Evolutionary conservation across 2,113 vertebrate genomes (phyloP), one percentile per base, ranked within the genome.

Genomic region (Colossoma macropomum): DNA sequence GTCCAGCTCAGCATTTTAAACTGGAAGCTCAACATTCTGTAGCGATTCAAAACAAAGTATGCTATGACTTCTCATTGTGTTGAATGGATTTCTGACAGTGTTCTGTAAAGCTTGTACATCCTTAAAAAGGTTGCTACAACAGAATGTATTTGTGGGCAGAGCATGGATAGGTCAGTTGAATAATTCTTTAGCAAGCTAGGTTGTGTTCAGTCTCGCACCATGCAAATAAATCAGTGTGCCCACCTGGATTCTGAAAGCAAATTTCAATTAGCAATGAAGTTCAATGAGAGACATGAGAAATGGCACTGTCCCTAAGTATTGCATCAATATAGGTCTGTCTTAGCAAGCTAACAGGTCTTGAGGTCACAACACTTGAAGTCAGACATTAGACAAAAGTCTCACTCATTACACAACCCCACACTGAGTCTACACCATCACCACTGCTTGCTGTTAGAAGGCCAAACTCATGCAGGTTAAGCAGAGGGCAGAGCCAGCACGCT

Each of bases 401-500:
- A 72, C 79, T 80, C 56, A 41, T 62, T 63, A 73, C 69, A 81
- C 69, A 45, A 62, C 60, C 62, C n/a, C 21, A 38, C 25, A 45
- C 34, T 25, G 59, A 45, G 41, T 80, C 17, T 72, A 73, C 59
- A 48, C 56, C 60, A 50, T 15, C 56, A 63, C 19, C 25, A 25
- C 69, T 73, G 63, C 59, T 32, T 73, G 69, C 4, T 17, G 79
- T 32, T 81, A 28, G 56, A 63, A 50, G 60, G 71, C 3, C 38
- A 63, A 50, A 60, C 69, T 81, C 34, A 62, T 63, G 32, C 69
- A 50, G 79, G 79, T 60, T 71, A 81, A 81, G 30, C 19, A 62
- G 69, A 81, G 69, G 79, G 69, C 79, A 73, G 79, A n/a, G 34
- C n/a, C 79, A 73, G 38, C 27, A 9, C 13, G 34, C 28, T 15